These are phyloP conservation scores for Peromyscus aztecus DNA, from an alignment of 2,797 vertebrate species.

Conservation along the genomic window DNA sequence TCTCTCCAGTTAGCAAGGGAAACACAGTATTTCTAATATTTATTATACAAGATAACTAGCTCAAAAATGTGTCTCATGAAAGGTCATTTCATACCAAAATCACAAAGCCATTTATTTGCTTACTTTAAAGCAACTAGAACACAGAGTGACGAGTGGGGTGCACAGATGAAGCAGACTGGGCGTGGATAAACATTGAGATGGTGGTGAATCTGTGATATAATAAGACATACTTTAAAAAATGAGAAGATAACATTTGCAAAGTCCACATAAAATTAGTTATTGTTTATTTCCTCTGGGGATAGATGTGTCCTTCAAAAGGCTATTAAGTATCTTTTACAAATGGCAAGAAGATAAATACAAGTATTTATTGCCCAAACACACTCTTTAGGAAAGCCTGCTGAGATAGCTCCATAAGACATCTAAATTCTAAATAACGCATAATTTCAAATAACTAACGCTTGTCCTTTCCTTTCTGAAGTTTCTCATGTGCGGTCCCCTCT, in stretches of 20 bases:
- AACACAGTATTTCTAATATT: constrained; percentile 26
- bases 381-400: neutral
- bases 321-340: neutral
- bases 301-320: neutral
- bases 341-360: neutral
- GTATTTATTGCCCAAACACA: neutral
- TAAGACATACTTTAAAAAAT: neutral
- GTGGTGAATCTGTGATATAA: neutral
- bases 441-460: neutral
- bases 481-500: neutral
- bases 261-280: neutral
- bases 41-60: neutral
- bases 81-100: neutral
- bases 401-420: neutral
- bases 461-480: neutral
- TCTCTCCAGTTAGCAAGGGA: neutral
- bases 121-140: neutral
- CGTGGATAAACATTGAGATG: neutral
- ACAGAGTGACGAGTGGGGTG: rapidly evolving
- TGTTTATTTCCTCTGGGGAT: neutral
- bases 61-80: constrained; percentile 26
- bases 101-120: neutral
- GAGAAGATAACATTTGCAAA: neutral
- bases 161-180: neutral
- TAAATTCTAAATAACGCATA: neutral